Evolutionary conservation across 2,113 vertebrate genomes (phyloP).

Genomic region (Ochotona princeps): DNA sequence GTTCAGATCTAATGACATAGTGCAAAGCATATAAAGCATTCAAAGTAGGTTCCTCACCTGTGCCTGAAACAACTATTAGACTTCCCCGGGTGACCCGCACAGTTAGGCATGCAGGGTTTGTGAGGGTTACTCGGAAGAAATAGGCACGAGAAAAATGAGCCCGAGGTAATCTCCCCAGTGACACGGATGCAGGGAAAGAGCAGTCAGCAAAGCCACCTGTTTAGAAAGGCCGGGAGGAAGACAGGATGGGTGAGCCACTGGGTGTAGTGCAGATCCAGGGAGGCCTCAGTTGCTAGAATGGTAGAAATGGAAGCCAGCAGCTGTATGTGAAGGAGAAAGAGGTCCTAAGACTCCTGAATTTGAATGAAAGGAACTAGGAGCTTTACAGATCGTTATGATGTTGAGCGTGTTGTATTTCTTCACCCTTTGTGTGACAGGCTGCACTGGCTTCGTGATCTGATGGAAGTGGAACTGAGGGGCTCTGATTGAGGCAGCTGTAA

Average conservation of each 20-base stretch:
- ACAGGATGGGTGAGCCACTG: neutral
- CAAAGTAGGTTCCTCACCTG: neutral
- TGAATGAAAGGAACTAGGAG: neutral
- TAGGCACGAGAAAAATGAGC: neutral
- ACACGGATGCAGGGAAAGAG: neutral
- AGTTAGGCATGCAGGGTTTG: neutral
- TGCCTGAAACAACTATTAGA: accelerated
- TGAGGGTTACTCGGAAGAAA: neutral
- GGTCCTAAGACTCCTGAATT: no score
- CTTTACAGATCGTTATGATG: neutral
- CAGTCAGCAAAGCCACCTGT: neutral
- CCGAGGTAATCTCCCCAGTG: neutral
- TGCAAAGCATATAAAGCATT: neutral
- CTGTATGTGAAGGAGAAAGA: neutral
- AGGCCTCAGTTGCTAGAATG: no score
- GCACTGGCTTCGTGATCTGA: neutral
- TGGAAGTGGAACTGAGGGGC: neutral
- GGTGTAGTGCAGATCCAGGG: no score
- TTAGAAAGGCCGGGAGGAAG: neutral
- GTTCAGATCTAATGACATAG: neutral
- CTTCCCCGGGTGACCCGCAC: neutral
- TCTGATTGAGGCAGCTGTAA: neutral
- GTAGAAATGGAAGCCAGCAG: neutral
- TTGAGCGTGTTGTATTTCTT: neutral
- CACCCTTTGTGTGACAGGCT: neutral